Percentiles rank a stretch among this genome's conserved stretches.
Evolutionary conservation across 1,140 invertebrate species (phyloP).

Genomic region (Leptinotarsa undecemlineata): DNA sequence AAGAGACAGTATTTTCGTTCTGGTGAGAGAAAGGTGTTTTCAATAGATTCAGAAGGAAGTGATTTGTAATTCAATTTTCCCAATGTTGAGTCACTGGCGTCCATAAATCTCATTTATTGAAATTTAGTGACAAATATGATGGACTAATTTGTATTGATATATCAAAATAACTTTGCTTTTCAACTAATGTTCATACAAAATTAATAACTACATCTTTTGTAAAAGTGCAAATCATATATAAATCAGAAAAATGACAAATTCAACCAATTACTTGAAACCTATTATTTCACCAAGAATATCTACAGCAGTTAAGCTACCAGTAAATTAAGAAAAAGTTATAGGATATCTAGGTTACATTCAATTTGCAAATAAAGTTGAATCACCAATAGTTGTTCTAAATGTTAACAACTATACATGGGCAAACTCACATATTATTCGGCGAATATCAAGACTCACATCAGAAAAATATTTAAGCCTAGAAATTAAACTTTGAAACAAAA

Average conservation of each 20-base stretch:
- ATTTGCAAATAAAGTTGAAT: not conserved
- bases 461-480: too few species aligned
- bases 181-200: not conserved
- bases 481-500: too few species aligned
- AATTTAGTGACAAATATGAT: constrained; percentile 11
- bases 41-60: not conserved
- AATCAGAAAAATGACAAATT: not conserved
- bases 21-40: too few species aligned
- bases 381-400: not conserved
- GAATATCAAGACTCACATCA: too few species aligned
- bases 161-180: not conserved
- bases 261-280: not conserved
- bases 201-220: not conserved
- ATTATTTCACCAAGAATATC: not conserved
- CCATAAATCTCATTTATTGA: constrained; percentile 8
- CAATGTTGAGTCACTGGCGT: constrained; percentile 12
- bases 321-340: constrained; percentile 1
- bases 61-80: constrained; percentile 11
- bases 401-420: not conserved
- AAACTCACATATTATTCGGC: too few species aligned
- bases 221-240: not conserved
- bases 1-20: too few species aligned
- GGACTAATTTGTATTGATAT: constrained; percentile 8
- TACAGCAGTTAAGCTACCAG: not conserved
- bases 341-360: not conserved